Base-by-base conservation (phyloP, 2,113 vertebrate species). In the Pseudorectes ferrugineus region DNA sequence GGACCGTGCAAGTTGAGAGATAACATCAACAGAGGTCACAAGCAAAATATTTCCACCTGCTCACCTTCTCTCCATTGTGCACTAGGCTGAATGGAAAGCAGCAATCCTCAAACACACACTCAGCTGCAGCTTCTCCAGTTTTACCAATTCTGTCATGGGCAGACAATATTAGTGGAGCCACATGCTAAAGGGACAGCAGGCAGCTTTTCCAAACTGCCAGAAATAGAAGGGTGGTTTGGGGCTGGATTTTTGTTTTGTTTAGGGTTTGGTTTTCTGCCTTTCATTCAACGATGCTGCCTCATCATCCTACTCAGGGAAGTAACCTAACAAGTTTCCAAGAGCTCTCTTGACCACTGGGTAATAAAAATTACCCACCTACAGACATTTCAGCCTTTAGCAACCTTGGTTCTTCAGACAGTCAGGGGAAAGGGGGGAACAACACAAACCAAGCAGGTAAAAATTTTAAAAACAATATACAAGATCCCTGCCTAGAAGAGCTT, bases 321-420 rank as follows among this genome's bases (percentile, higher is more conserved):
- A 91, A 89, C 54, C 91, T 57, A 88, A 73, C 58, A 88, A 93
- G 81, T 70, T 93, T 74, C 77, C 77, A 85, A 62, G 80, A 94
- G 77, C 55, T 68, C 74, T 73, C 84, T 58, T 85, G 89, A 88
- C 93, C 66, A 66, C 84, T 40, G 49, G 28, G 12, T 61, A 77
- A 70, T 52, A 70, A n/a, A 70, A 85, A 94, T 76, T 76, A 79
- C 61, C 57, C 77, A 82, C 70, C 77, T 76, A 85, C 80, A 95
- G 55, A 77, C 59, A 94, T 89, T 85, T 59, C 80, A 92, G 81
- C 49, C 86, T 82, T 92, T 43, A 87, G 54, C 70, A 94, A 54
- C 62, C 77, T 38, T 63, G 25, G 28, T 51, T 89, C 80, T 84
- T 87, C 28, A 48, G 48, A 61, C 18, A 76, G 35, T 5, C 11